Conservation (phyloP, 2,888 invertebrate genomes). For the Lamellibrachia columna region DNA sequence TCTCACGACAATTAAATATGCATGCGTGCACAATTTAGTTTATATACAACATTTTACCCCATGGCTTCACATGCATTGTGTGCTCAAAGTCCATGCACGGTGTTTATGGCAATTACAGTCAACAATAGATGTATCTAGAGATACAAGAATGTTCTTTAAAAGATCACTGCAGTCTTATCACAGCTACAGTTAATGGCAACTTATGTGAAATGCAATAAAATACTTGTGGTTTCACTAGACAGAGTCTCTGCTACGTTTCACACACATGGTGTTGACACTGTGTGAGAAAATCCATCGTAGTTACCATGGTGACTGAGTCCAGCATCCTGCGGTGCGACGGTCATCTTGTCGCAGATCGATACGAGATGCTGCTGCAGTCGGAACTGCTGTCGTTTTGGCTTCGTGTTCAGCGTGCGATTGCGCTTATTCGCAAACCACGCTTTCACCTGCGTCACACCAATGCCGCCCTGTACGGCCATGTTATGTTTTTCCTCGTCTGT, state of each 20-base stretch:
- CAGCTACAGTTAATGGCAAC: neutral
- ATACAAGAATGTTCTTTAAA: neutral
- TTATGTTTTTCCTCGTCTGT: constrained; percentile 53
- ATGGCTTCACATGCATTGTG: neutral
- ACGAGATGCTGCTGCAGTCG: constrained; percentile 29
- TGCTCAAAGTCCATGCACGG: neutral
- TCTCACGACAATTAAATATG: neutral
- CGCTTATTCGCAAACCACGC: constrained; percentile 63
- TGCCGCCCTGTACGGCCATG: constrained; percentile 51
- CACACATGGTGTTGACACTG: neutral
- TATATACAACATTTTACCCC: neutral
- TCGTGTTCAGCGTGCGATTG: constrained; percentile 58
- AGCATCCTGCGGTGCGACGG: neutral
- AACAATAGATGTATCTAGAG: neutral
- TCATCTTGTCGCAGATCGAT: constrained; percentile 28
- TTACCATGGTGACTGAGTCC: neutral
- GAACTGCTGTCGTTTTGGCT: constrained; percentile 39
- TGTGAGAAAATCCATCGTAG: neutral
- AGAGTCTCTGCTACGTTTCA: neutral
- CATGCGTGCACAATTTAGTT: neutral
- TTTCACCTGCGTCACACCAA: constrained; percentile 52
- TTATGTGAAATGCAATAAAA: neutral
- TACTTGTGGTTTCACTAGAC: neutral
- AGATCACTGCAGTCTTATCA: neutral
- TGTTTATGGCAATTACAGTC: neutral